Conservation (phyloP, 1,140 invertebrate genomes). For the Drosophila jambulina region DNA sequence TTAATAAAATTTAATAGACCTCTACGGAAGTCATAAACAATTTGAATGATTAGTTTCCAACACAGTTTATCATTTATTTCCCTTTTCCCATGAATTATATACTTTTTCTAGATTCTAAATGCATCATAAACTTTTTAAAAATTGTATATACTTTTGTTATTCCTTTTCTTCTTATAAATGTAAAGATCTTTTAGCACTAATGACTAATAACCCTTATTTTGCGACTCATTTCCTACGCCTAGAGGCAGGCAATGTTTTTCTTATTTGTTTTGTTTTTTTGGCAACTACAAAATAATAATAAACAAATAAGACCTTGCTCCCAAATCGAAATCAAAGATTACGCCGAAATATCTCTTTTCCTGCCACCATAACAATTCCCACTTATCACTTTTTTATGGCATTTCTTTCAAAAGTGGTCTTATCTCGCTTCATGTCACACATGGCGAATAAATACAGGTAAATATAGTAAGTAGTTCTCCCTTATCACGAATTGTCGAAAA, state of each 20-base stretch:
- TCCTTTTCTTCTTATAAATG: background rate
- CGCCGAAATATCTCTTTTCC: constrained; percentile 30
- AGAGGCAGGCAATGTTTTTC: constrained; percentile 15
- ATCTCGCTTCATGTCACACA: constrained; percentile 15
- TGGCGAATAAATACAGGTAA: constrained; percentile 10
- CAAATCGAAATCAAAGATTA: constrained; percentile 39
- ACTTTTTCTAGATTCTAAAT: background rate
- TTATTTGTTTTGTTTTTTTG: background rate
- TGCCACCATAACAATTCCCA: constrained; percentile 37
- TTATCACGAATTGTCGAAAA: constrained; percentile 5
- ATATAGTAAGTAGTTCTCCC: constrained; percentile 11
- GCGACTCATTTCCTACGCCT: constrained; percentile 6
- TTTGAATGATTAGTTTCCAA: background rate
- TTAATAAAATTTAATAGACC: background rate
- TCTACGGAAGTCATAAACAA: background rate
- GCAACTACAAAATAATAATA: constrained; percentile 21
- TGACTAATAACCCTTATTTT: background rate
- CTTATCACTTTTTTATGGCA: constrained; percentile 35
- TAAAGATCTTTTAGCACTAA: background rate
- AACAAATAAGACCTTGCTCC: constrained; percentile 42
- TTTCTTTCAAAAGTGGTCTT: constrained; percentile 24
- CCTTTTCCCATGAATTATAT: background rate
- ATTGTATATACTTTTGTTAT: background rate
- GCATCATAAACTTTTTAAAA: background rate
- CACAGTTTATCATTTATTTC: background rate